Evolutionary conservation across 2,113 vertebrate species (phyloP).

Genomic region (Microtus montanus): DNA sequence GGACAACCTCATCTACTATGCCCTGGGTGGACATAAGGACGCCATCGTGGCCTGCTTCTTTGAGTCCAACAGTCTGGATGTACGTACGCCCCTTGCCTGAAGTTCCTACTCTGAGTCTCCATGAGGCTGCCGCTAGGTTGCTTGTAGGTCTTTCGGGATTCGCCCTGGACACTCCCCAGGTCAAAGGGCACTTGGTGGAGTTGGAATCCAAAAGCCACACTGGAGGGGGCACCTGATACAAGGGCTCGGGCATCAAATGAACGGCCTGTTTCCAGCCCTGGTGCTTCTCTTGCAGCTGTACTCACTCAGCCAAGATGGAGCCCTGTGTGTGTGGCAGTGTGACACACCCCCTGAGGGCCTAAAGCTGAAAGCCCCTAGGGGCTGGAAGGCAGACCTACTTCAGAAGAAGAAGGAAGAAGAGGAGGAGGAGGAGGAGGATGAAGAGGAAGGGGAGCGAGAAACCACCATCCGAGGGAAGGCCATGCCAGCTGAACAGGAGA

Average conservation of each 20-base stretch:
- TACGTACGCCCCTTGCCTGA: constrained; percentile 82
- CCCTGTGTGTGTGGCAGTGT: constrained; percentile 95
- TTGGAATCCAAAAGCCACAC: accelerated
- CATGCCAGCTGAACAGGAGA: constrained; percentile 80
- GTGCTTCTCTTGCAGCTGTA: constrained; percentile 87
- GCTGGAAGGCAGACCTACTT: constrained; percentile 72
- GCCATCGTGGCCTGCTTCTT: constrained; percentile 95
- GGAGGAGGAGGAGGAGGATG: constrained; percentile 63
- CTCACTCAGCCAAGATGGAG: constrained; percentile 95
- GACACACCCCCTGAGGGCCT: constrained; percentile 91
- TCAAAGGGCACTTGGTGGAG: accelerated
- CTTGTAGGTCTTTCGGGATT: background rate
- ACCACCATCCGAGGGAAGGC: constrained; percentile 88
- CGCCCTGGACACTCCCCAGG: background rate
- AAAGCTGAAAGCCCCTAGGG: constrained; percentile 79
- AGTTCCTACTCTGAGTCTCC: background rate
- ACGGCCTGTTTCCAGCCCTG: accelerated
- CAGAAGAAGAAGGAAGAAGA: constrained; percentile 55
- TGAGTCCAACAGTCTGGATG: constrained; percentile 94
- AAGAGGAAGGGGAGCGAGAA: constrained; percentile 73
- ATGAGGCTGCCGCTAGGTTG: background rate
- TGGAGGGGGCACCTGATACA: background rate
- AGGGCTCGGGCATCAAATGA: background rate
- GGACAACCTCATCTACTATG: constrained; percentile 96
- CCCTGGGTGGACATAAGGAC: constrained; percentile 96